phyloP scores from a whole-genome alignment of 1,140 invertebrate genomes.

The Antheraea mylitta region DNA sequence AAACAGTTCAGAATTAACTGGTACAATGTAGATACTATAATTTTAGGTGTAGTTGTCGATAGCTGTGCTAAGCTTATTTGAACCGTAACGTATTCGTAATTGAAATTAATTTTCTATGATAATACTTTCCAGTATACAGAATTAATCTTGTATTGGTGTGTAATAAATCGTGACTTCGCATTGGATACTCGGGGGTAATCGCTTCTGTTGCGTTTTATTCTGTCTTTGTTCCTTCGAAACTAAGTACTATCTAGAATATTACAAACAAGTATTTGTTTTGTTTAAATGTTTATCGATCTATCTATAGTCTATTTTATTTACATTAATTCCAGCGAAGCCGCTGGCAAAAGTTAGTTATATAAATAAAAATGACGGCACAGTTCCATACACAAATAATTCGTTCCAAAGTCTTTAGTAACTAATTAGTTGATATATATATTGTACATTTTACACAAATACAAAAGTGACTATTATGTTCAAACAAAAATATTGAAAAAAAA shows the following conservation, averaged over 20 bases:
- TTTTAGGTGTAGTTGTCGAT: constrained; percentile 13
- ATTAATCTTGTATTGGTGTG: constrained; percentile 33
- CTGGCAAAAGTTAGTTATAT: too few relatives aligned
- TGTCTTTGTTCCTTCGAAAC: not conserved
- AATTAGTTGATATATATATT: too few relatives aligned
- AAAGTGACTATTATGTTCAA: too few relatives aligned
- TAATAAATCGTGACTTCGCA: constrained; percentile 64
- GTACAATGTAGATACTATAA: constrained; percentile 20
- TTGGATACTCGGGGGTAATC: constrained; percentile 49
- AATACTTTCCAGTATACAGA: constrained; percentile 15
- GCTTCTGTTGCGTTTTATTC: constrained; percentile 54
- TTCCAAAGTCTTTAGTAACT: too few relatives aligned
- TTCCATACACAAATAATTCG: too few relatives aligned
- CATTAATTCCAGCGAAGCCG: too few relatives aligned
- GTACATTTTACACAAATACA: too few relatives aligned
- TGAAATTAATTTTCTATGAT: not conserved
- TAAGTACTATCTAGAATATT: not conserved
- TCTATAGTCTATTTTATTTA: not conserved
- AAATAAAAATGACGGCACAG: too few relatives aligned
- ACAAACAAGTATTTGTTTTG: not conserved
- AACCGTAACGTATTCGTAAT: constrained; percentile 14
- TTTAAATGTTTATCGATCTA: not conserved
- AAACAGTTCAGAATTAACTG: constrained; percentile 56
- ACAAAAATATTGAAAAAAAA: too few relatives aligned
- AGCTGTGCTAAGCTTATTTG: constrained; percentile 21